phyloP scores from a whole-genome alignment of 2,797 vertebrate genomes.

The Sternotherus odoratus region DNA sequence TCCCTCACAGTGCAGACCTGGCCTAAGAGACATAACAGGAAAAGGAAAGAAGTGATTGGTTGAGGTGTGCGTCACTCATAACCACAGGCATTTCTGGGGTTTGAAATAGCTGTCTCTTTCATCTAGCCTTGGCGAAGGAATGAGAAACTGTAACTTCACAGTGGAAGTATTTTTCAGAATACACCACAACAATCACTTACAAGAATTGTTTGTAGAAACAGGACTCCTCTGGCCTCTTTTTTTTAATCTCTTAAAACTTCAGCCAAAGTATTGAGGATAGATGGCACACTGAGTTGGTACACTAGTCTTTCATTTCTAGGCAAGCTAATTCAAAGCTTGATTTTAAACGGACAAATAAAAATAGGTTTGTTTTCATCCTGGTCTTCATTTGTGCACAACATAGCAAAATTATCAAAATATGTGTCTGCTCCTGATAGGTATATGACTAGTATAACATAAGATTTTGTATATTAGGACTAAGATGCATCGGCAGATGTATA shows the following conservation, averaged over 20 bases:
- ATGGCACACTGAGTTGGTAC: neutral
- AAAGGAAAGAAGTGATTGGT: conserved; percentile 67
- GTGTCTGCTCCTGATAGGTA: neutral
- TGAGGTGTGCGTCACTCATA: conserved; percentile 21
- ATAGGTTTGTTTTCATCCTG: neutral
- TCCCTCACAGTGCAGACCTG: no score
- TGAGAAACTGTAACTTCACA: conserved; percentile 34
- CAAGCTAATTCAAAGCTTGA: neutral
- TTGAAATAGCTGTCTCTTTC: neutral
- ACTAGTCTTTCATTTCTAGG: neutral
- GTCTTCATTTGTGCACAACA: neutral
- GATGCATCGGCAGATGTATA: neutral
- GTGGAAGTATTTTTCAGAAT: conserved; percentile 14
- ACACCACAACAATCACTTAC: conserved; percentile 24
- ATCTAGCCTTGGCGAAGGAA: conserved; percentile 26
- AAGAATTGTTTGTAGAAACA: conserved; percentile 13
- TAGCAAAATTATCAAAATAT: neutral
- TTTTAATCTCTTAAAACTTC: neutral
- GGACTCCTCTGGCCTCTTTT: neutral
- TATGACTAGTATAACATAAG: neutral
- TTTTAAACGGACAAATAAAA: neutral
- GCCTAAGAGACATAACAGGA: conserved; percentile 70
- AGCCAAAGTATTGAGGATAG: neutral
- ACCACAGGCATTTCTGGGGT: neutral
- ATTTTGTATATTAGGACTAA: neutral